Percentiles rank a stretch among this genome's conserved stretches.
phyloP scores from a whole-genome alignment of 2,888 invertebrate genomes.

The Helleia helle region DNA sequence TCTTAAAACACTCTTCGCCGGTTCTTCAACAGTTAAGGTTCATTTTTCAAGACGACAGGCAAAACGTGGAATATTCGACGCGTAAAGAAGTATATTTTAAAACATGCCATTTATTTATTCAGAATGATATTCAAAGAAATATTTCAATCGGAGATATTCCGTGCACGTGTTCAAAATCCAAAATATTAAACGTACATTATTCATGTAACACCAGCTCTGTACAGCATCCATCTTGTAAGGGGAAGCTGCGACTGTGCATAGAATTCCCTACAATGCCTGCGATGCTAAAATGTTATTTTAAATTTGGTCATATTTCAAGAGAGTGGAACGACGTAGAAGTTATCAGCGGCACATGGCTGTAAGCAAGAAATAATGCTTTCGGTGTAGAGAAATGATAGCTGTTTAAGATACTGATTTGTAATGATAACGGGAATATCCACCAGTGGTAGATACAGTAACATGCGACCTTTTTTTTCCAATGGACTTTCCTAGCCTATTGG shows the following conservation, averaged over 20 bases:
- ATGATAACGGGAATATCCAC: too few relatives aligned
- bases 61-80: too few relatives aligned
- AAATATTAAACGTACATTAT: conserved; percentile 27
- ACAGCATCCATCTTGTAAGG: conserved; percentile 18
- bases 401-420: too few relatives aligned
- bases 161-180: conserved; percentile 23
- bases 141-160: conserved; percentile 20
- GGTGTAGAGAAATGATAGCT: background rate
- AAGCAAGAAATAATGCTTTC: background rate
- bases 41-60: too few relatives aligned
- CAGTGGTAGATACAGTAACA: too few relatives aligned
- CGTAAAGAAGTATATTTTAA: too few relatives aligned
- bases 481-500: too few relatives aligned
- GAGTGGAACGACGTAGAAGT: conserved; percentile 11
- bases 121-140: conserved; percentile 13
- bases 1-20: too few relatives aligned
- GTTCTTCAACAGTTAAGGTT: too few relatives aligned
- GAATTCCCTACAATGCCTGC: conserved; percentile 16
- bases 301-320: conserved; percentile 15
- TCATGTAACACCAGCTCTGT: conserved; percentile 16
- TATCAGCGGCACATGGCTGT: conserved; percentile 1
- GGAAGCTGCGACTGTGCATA: conserved; percentile 7
- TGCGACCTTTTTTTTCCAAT: too few relatives aligned
- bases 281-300: conserved; percentile 19
- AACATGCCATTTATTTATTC: background rate